Conservation (phyloP, 1,140 invertebrate species). For the Belonocnema kinseyi region DNA sequence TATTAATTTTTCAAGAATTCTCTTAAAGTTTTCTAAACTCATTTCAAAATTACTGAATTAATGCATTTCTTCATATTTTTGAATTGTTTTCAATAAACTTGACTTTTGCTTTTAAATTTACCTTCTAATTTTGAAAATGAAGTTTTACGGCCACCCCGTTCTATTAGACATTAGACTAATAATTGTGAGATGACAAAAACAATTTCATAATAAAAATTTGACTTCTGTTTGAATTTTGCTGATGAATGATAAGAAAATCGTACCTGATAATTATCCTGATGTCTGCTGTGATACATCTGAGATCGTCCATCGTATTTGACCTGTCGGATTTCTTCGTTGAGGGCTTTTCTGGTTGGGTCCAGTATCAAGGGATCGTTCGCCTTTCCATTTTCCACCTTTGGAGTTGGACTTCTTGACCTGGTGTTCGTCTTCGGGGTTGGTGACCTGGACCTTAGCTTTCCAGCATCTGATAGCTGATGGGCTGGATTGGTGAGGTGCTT, state of each 20-base stretch:
- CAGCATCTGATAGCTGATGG: conserved; percentile 42
- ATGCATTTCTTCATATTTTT: too few relatives aligned
- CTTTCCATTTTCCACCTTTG: conserved; percentile 62
- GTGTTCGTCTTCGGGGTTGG: conserved; percentile 63
- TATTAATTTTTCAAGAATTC: too few relatives aligned
- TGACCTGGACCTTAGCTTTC: conserved; percentile 45
- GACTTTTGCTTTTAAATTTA: too few relatives aligned
- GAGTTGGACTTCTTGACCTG: conserved; percentile 59
- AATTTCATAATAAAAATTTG: too few relatives aligned
- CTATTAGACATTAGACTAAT: too few relatives aligned
- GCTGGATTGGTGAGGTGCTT: conserved; percentile 58
- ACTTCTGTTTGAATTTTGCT: too few relatives aligned
- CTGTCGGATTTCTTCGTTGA: conserved; percentile 59
- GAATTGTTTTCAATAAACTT: too few relatives aligned
- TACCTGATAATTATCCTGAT: conserved; percentile 56
- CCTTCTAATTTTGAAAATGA: too few relatives aligned
- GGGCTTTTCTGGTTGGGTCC: conserved; percentile 52
- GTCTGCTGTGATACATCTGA: conserved; percentile 57
- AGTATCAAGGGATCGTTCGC: conserved; percentile 49
- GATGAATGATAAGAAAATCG: background rate
- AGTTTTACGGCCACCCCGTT: too few relatives aligned
- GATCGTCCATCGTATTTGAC: conserved; percentile 57
- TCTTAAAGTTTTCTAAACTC: too few relatives aligned
- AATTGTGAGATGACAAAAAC: too few relatives aligned
- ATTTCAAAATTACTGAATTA: too few relatives aligned